Percentiles rank a stretch among this genome's conserved stretches.
Conservation (phyloP, 2,797 vertebrate genomes). For the Liparis tanakae region DNA sequence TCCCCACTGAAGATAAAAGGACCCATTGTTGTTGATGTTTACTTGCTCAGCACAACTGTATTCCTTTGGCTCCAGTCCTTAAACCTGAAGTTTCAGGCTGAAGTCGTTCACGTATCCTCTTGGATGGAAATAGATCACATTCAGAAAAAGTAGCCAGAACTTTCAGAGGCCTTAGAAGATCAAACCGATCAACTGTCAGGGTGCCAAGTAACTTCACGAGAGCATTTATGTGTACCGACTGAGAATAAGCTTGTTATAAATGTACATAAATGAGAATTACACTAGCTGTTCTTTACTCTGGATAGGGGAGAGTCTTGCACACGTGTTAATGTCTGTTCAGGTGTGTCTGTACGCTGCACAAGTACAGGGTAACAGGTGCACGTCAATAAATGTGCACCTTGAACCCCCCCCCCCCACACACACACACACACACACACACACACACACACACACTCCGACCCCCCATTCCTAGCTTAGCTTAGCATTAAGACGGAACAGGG, state of each 20-base stretch:
- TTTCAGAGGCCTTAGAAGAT: constrained; percentile 38
- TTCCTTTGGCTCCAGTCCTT: constrained; percentile 41
- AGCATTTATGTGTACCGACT: constrained; percentile 16
- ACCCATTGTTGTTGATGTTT: constrained; percentile 61
- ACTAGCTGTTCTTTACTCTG: not conserved
- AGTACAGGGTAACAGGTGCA: constrained; percentile 1
- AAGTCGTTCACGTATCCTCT: constrained; percentile 32
- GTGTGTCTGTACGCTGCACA: not conserved
- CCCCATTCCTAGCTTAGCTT: no score
- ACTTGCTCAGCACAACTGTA: constrained; percentile 38
- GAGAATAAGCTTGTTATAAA: constrained; percentile 12
- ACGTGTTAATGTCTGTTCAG: constrained; percentile 22
- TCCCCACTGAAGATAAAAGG: constrained; percentile 54
- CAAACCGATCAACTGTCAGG: constrained; percentile 27
- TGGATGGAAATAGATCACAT: constrained; percentile 28
- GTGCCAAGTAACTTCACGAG: constrained; percentile 19
- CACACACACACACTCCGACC: no score
- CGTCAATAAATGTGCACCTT: not conserved
- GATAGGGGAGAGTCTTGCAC: constrained; percentile 2
- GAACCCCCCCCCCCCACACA: no score
- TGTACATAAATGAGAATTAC: not conserved
- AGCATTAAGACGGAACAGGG: no score
- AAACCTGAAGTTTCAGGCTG: constrained; percentile 17
- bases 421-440: no score
- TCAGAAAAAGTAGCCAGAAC: constrained; percentile 22